Evolutionary conservation across 1,140 invertebrate species (phyloP), one percentile per base, ranked within the genome.

Genomic region (Drosophila novamexicana): DNA sequence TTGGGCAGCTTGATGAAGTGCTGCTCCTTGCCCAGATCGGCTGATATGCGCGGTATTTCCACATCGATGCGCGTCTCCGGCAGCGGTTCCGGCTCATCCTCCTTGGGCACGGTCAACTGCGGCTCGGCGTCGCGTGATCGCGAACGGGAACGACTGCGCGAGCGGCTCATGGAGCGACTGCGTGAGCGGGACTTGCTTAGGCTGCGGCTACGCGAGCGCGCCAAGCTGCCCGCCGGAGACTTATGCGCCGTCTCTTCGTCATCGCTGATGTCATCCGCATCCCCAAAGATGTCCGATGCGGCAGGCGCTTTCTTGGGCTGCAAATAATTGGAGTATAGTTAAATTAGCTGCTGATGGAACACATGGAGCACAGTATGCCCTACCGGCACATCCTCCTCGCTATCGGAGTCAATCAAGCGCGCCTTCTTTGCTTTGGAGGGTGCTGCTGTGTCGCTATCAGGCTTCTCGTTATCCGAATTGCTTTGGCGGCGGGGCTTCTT

Each of bases 1-100:
- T 98, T 98, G 1, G 97, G 97, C 42, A 98, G 89, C 93, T 98
- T 98, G 0, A 99, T 98, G 92, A 99, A 99, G 92, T 99, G 97
- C 78, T 99, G 94, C 81, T 98, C 97, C 70, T 95, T 96, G 39
- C 98, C 98, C 1, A 99, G 93, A 93, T 99, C 97, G 8, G 97
- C 97, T 53, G 95, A 95, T 73, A 99, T 99, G 93, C 98, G 97
- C 1, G 98, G 98, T 89, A 99, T 98, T 93, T 99, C 97, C 0
- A 98, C 98, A 91, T 99, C 98, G 61, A 99, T 99, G 84, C 97
- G 94, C 0, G 98, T 99, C 93, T 99, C 98, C 34, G 97, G 97
- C 22, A 96, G 94, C 14, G 95, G 95, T 77, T 97, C 96, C 47
- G 95, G 95, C 80, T 96, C 96, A 82, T 95, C 95, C 57, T 95